Evolutionary conservation across 1,140 invertebrate genomes (phyloP).

Genomic region (Cotesia chilonis): DNA sequence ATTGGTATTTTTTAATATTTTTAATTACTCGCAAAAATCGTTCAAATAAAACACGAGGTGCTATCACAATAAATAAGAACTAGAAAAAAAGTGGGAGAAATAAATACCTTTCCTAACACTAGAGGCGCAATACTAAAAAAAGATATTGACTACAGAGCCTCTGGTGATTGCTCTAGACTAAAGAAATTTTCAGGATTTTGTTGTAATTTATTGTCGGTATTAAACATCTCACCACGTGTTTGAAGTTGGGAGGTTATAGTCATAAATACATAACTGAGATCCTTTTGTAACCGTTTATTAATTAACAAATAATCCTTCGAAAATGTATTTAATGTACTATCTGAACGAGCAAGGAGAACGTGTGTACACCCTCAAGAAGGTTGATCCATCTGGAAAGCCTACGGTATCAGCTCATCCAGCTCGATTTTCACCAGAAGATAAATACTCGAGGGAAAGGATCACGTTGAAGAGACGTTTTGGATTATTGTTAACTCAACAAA

Average conservation of each 20-base stretch:
- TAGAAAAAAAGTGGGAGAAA: background rate
- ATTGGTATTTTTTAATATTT: constrained; percentile 1
- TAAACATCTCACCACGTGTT: too few relatives aligned
- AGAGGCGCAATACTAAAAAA: too few relatives aligned
- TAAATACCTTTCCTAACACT: background rate
- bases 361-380: constrained; percentile 79
- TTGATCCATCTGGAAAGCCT: constrained; percentile 78
- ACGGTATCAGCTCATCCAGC: constrained; percentile 93
- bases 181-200: too few relatives aligned
- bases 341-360: constrained; percentile 75
- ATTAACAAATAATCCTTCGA: constrained; percentile 38
- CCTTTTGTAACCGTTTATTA: background rate
- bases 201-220: too few relatives aligned
- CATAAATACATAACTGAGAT: too few relatives aligned
- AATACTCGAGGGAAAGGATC: constrained; percentile 90
- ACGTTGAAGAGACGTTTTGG: constrained; percentile 91
- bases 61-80: background rate
- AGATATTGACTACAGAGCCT: too few relatives aligned
- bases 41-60: background rate
- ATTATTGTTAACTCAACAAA: constrained; percentile 86
- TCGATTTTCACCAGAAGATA: constrained; percentile 95
- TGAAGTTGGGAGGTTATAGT: too few relatives aligned
- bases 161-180: too few relatives aligned
- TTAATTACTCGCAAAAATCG: background rate
- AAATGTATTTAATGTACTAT: constrained; percentile 82